phyloP scores from a whole-genome alignment of 2,797 vertebrate genomes.

The Melanotaenia boesemani region DNA sequence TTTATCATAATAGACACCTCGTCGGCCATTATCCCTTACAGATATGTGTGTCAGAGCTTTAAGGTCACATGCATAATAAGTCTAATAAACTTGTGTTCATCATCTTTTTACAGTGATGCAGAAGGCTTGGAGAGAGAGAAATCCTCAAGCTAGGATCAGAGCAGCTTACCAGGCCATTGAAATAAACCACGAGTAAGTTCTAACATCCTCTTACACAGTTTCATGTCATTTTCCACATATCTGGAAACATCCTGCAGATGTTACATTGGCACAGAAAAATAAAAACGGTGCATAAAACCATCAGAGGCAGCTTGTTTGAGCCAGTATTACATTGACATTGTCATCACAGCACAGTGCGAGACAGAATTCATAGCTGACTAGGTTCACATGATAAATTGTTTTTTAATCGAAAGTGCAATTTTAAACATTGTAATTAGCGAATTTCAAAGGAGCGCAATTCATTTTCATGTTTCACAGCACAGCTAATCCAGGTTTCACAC shows the following conservation, averaged over 20 bases:
- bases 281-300: not conserved
- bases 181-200: constrained; percentile 96
- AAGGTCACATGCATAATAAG: constrained; percentile 34
- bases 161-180: constrained; percentile 97
- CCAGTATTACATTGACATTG: not conserved
- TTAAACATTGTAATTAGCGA: no score
- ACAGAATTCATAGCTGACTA: not conserved
- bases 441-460: no score
- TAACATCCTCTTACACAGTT: not conserved
- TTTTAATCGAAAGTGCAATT: not conserved
- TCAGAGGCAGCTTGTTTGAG: not conserved
- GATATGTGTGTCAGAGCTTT: not conserved
- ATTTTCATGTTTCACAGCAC: no score
- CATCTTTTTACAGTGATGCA: constrained; percentile 91
- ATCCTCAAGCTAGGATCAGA: constrained; percentile 96
- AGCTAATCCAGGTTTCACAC: no score
- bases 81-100: constrained; percentile 43
- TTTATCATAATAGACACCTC: no score
- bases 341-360: not conserved
- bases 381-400: not conserved
- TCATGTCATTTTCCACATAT: not conserved
- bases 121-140: constrained; percentile 98
- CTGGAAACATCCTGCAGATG: not conserved
- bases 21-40: no score
- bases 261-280: not conserved